Evolutionary conservation across 2,797 vertebrate genomes (phyloP).

Genomic region (Lacerta bilineata): DNA sequence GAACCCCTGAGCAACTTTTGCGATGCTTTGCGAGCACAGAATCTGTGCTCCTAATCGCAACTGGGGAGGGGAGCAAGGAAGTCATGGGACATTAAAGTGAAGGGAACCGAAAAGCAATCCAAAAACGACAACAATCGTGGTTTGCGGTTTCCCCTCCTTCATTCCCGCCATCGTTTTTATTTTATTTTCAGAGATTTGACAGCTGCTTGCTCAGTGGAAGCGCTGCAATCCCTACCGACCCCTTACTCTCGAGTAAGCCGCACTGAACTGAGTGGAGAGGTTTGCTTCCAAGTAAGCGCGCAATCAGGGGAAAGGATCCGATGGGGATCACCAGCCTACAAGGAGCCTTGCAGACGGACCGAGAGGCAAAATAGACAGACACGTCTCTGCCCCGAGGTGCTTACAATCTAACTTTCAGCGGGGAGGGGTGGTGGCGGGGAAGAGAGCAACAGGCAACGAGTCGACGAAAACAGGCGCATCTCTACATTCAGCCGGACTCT

Average conservation of each 20-base stretch:
- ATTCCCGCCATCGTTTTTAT: neutral
- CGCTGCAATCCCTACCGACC: neutral
- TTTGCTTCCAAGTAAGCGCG: neutral
- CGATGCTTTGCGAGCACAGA: no score
- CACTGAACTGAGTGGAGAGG: neutral
- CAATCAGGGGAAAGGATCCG: fast-evolving
- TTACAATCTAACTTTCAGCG: neutral
- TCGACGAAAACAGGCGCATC: no score
- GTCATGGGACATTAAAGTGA: neutral
- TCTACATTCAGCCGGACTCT: neutral
- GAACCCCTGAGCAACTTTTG: neutral
- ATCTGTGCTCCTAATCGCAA: neutral
- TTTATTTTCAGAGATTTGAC: neutral
- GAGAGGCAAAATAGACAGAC: neutral
- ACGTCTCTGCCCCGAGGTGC: neutral
- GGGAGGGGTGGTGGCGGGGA: neutral
- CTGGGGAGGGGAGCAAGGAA: neutral
- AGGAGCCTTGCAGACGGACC: no score
- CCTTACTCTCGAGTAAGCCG: neutral
- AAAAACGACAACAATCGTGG: neutral
- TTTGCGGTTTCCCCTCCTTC: neutral
- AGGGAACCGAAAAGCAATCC: neutral
- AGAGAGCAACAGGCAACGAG: neutral
- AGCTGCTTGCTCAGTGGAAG: neutral
- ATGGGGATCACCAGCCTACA: fast-evolving